Evolutionary conservation across 2,797 vertebrate genomes (phyloP).

Genomic region (Sebastolobus altivelis): DNA sequence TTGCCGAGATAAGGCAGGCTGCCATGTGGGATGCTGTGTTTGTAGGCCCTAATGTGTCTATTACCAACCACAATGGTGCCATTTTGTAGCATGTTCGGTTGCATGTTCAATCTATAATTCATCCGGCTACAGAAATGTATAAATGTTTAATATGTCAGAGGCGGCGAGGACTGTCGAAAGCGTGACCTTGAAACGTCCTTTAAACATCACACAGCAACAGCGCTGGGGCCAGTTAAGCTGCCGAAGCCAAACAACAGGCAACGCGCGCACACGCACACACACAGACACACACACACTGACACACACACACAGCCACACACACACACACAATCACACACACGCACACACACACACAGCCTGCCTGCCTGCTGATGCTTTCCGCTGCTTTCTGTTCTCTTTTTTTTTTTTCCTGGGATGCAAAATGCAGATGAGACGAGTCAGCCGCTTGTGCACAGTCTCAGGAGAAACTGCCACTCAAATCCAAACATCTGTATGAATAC

Average conservation of each 20-base stretch:
- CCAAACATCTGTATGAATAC: slow-evolving; percentile 85
- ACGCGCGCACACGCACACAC: slow-evolving; percentile 21
- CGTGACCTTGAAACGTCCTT: slow-evolving; percentile 87
- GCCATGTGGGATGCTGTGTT: slow-evolving; percentile 39
- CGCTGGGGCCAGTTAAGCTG: slow-evolving; percentile 76
- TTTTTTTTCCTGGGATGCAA: slow-evolving; percentile 85
- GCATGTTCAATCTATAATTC: slow-evolving; percentile 82
- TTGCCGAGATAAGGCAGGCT: slow-evolving; percentile 46
- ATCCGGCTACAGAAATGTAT: slow-evolving; percentile 77
- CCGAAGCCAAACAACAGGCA: slow-evolving; percentile 72
- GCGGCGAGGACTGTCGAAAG: slow-evolving; percentile 75
- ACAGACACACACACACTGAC: slow-evolving; percentile 36
- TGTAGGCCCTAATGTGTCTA: slow-evolving; percentile 69
- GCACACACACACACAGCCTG: slow-evolving; percentile 44
- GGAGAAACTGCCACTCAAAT: slow-evolving; percentile 86
- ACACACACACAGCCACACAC: slow-evolving; percentile 33
- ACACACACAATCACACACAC: slow-evolving; percentile 35
- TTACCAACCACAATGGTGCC: slow-evolving; percentile 68
- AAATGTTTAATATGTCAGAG: slow-evolving; percentile 81
- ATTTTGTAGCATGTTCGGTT: slow-evolving; percentile 78
- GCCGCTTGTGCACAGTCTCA: slow-evolving; percentile 82
- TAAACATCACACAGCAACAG: slow-evolving; percentile 79
- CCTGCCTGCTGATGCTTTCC: slow-evolving; percentile 71
- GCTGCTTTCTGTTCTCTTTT: slow-evolving; percentile 72
- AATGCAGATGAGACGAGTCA: slow-evolving; percentile 88